Evolutionary conservation across 2,888 invertebrate species (phyloP), one percentile per base, ranked within the genome.

Genomic region (Patella caerulea): DNA sequence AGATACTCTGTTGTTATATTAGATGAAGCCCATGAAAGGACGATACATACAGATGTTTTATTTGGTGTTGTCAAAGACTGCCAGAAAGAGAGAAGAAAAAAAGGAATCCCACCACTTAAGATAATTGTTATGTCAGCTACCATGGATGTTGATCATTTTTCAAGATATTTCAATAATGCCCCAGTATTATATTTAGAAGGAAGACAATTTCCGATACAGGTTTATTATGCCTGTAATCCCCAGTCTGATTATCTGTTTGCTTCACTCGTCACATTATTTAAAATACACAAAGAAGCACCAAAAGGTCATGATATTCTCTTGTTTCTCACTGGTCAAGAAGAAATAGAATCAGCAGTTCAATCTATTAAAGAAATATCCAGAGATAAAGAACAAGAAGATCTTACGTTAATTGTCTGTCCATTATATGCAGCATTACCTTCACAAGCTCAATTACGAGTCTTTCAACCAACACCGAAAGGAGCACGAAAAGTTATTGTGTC

Each of bases 21-120:
- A 83, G 98, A 98, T 91, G 98, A 98, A 92, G 98, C 97, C 55
- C 98, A 98, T 91, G 98, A 98, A 91, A 94, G 98, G 71, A 98
- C 98, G 2, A 95, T 98, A 0, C 96, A 96, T 87, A 98, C 97
- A 3, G 98, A 98, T 93, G 95, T 98, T 0, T 93, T 98, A 1
- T 96, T 98, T 92, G 98, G 98, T 0, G 95, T 98, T 86, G 96
- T 97, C 0, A 97, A 97, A 91, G 93, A 94, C 83, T 97, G 97
- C 0, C 98, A 98, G 89, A 94, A 94, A 86, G 93, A 94, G 83
- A 93, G 97, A 78, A 83, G 86, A 29, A 88, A 93, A 93, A 69
- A 81, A 14, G 85, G 85, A 17, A 77, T 85, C 71, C 83, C 83
- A 78, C 83, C 85, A 12, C 76, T 89, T 5, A 89, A 88, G 85